These are phyloP conservation scores for Parochlus steinenii DNA, from an alignment of 2,888 invertebrate species.

Conservation along the genomic window DNA sequence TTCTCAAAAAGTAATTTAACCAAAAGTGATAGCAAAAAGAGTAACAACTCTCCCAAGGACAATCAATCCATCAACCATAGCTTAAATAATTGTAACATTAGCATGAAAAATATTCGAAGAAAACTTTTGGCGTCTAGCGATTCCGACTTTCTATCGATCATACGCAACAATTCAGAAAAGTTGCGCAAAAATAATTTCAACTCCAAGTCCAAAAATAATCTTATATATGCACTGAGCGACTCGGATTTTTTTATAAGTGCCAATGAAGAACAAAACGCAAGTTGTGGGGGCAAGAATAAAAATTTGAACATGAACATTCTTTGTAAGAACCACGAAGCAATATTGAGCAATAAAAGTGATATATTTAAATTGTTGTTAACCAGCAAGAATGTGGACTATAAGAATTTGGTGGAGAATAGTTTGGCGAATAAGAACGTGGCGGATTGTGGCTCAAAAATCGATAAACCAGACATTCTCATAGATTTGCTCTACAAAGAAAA, in stretches of 20 bases:
- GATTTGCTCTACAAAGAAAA: too few species aligned
- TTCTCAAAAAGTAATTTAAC: too few species aligned
- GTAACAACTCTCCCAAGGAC: neutral
- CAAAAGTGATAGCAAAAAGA: neutral
- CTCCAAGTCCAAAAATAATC: constrained; percentile 9
- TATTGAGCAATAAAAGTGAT: constrained; percentile 12
- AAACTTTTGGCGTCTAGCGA: constrained; percentile 27
- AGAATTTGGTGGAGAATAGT: constrained; percentile 10
- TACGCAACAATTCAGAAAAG: constrained; percentile 11
- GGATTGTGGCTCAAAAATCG: constrained; percentile 8
- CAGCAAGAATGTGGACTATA: constrained; percentile 9
- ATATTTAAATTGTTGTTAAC: constrained; percentile 11
- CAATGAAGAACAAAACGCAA: too few species aligned
- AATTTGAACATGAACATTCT: constrained; percentile 10
- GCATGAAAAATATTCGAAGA: constrained; percentile 4
- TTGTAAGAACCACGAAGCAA: constrained; percentile 11
- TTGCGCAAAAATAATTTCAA: constrained; percentile 10
- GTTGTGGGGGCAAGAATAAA: too few species aligned
- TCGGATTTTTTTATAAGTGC: constrained; percentile 10
- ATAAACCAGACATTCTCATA: constrained; percentile 10
- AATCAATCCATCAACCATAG: neutral
- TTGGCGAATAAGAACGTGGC: constrained; percentile 6
- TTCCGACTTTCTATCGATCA: constrained; percentile 23
- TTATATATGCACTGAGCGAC: constrained; percentile 12
- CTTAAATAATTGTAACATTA: neutral